Percentiles rank a stretch among this genome's conserved stretches.
Conservation (phyloP, 2,888 invertebrate species). For the Cantharis flavilabris region DNA sequence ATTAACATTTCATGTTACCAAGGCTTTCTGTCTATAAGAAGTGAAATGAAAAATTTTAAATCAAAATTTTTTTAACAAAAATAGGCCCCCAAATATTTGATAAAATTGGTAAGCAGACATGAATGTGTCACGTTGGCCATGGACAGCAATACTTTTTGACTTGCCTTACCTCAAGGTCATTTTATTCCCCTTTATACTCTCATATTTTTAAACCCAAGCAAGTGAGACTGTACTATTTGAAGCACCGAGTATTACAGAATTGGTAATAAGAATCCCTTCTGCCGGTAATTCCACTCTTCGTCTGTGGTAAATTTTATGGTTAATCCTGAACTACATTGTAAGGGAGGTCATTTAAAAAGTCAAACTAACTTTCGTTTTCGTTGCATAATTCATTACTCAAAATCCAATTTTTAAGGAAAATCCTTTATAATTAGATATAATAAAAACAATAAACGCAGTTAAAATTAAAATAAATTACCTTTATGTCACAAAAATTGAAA, state of each 20-base stretch:
- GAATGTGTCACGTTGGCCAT: neutral
- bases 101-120: too few relatives aligned
- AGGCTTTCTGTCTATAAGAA: too few relatives aligned
- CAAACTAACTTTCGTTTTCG: too few relatives aligned
- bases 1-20: neutral
- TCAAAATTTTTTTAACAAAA: too few relatives aligned
- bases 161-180: neutral
- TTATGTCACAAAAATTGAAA: neutral
- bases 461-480: too few relatives aligned
- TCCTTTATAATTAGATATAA: neutral
- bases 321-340: neutral
- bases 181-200: neutral
- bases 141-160: neutral
- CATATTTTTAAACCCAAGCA: neutral
- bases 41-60: too few relatives aligned
- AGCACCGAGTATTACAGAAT: neutral
- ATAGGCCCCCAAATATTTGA: too few relatives aligned
- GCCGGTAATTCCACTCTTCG: neutral
- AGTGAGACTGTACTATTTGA: neutral
- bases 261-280: neutral
- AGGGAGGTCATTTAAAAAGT: too few relatives aligned
- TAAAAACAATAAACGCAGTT: neutral
- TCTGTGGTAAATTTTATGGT: neutral
- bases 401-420: too few relatives aligned
- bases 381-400: neutral